Conservation (phyloP, 2,113 vertebrate species). For the Ornithorhynchus anatinus region DNA sequence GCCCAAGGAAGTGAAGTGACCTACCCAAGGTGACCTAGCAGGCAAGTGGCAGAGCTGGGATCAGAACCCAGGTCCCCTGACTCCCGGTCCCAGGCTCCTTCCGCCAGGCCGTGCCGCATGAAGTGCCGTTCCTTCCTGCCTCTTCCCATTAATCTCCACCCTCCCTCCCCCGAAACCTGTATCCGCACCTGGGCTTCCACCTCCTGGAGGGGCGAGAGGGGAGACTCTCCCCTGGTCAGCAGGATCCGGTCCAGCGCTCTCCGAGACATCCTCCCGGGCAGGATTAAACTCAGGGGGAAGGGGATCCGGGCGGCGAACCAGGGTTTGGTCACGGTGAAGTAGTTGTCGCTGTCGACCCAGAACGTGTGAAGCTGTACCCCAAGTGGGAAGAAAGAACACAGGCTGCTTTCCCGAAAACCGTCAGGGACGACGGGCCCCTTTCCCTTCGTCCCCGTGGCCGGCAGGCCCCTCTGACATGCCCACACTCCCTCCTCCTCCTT, state of each 20-base stretch:
- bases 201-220: constrained; percentile 83
- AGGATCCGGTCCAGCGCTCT: constrained; percentile 87
- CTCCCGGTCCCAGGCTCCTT: too few species aligned
- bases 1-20: too few species aligned
- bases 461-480: too few species aligned
- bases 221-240: constrained; percentile 86
- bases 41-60: too few species aligned
- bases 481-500: too few species aligned
- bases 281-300: constrained; percentile 88
- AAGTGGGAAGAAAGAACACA: constrained; percentile 1
- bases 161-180: not conserved
- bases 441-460: too few species aligned
- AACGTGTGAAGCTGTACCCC: constrained; percentile 90
- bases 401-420: constrained; percentile 1
- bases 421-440: too few species aligned
- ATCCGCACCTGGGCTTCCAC: constrained; percentile 91
- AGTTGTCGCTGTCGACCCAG: constrained; percentile 97
- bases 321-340: constrained; percentile 87
- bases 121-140: not conserved
- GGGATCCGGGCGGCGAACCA: constrained; percentile 94
- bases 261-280: constrained; percentile 84
- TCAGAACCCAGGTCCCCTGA: too few species aligned
- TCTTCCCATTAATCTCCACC: not conserved
- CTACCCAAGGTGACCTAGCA: too few species aligned
- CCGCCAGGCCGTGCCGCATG: too few species aligned